Conservation (phyloP, 2,113 vertebrate genomes). For the Hemichromis elongatus region DNA sequence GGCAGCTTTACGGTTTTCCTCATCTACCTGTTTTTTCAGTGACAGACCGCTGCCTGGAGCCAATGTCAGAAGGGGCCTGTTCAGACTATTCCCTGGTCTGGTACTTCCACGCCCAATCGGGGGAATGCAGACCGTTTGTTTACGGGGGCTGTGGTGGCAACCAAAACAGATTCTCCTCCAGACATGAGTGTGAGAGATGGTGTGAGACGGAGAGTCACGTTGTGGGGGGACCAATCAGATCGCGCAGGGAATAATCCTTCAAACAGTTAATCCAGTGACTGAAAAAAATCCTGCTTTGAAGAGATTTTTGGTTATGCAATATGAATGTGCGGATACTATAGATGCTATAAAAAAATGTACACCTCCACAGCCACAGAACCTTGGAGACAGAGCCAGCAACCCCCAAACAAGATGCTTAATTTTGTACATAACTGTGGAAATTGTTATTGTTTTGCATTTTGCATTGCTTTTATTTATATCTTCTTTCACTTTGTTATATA, state of each 20-base stretch:
- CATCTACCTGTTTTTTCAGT: background rate
- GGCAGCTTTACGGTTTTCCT: background rate
- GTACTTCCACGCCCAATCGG: slow-evolving; percentile 74
- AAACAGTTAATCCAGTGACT: background rate
- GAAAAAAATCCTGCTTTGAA: background rate
- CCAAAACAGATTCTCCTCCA: slow-evolving; percentile 77
- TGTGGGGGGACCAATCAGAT: background rate
- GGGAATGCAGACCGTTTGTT: slow-evolving; percentile 80
- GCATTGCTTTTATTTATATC: slow-evolving; percentile 51
- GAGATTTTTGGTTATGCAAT: background rate
- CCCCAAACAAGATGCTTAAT: background rate
- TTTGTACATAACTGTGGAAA: slow-evolving; percentile 51
- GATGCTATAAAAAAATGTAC: background rate
- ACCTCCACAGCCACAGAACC: background rate
- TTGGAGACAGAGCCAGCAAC: slow-evolving; percentile 10
- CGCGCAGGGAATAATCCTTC: background rate
- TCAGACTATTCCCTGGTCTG: slow-evolving; percentile 76
- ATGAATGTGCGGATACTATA: background rate
- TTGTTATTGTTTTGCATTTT: slow-evolving; percentile 4
- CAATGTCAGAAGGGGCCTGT: slow-evolving; percentile 82
- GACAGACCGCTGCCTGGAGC: slow-evolving; percentile 71
- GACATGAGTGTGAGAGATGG: slow-evolving; percentile 62
- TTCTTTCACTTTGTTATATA: background rate
- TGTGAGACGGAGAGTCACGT: slow-evolving; percentile 49
- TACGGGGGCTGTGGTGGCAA: slow-evolving; percentile 84